phyloP scores from a whole-genome alignment of 2,113 vertebrate species.

The western clawed frog (Xenopus tropicalis) region DNA sequence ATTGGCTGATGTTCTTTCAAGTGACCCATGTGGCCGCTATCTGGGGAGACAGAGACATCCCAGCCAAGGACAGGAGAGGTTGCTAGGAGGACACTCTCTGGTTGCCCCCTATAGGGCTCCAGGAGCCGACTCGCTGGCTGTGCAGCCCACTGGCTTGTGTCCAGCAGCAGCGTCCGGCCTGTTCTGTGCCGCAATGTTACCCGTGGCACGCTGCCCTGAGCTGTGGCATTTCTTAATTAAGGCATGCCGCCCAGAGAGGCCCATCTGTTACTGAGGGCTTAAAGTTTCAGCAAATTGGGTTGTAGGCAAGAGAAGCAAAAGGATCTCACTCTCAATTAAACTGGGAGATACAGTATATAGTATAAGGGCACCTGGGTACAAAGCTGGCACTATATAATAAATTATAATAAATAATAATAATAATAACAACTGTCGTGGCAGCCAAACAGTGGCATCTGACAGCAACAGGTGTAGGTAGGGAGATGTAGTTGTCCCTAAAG shows the following conservation, averaged over 20 bases:
- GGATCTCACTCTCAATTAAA: neutral
- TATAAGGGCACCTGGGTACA: neutral
- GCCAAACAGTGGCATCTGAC: too few relatives aligned
- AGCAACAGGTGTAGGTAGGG: too few relatives aligned
- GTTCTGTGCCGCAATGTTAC: slow-evolving; percentile 27
- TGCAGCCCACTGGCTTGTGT: neutral
- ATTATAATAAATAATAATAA: too few relatives aligned
- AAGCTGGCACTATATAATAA: too few relatives aligned
- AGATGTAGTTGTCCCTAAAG: too few relatives aligned
- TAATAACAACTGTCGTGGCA: too few relatives aligned
- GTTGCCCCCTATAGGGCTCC: slow-evolving; percentile 33
- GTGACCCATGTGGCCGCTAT: slow-evolving; percentile 9
- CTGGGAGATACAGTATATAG: neutral
- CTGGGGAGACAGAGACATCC: slow-evolving; percentile 25
- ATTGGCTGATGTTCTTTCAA: slow-evolving; percentile 6
- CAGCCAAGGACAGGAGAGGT: slow-evolving; percentile 41
- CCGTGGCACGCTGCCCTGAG: neutral
- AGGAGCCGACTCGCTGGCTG: slow-evolving; percentile 15
- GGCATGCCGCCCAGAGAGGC: slow-evolving; percentile 46
- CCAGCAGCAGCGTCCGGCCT: slow-evolving; percentile 18
- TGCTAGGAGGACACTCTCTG: neutral
- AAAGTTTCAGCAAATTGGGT: slow-evolving; percentile 40
- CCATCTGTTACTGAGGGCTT: slow-evolving; percentile 52
- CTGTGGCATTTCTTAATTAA: slow-evolving; percentile 54
- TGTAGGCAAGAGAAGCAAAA: slow-evolving; percentile 20